Evolutionary conservation across 2,888 invertebrate species (phyloP), one percentile per base, ranked within the genome.

Genomic region (Allygus modestus): DNA sequence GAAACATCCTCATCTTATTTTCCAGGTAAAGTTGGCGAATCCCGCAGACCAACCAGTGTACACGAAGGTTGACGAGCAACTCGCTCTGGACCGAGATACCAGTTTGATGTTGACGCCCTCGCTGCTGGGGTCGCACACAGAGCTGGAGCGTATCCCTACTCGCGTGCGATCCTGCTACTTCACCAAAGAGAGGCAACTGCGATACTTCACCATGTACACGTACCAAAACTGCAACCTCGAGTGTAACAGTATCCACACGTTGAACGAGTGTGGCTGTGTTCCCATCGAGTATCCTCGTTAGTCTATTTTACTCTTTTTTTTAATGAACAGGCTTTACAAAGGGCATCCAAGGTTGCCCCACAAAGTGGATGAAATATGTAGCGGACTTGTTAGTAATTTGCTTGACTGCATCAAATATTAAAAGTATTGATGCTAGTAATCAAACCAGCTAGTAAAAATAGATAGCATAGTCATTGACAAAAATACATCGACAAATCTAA

Each of bases 121-220:
- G n/a, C n/a, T 15, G n/a, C 51, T 51, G 2, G 28, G 28, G 26
- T 26, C 77, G 7, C 12, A 43, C 28, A 28, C 26, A 0, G 51
- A 51, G 4, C 43, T 77, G 51, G 28, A 0, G 11, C 5, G 1
- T 12, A 4, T 77, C 1, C 77, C 77, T 12, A 26, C n/a, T 12
- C 43, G 31, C 11, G 37, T 77, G 5, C 77, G 77, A 0, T 5
- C 73, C 43, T 73, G 73, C 43, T 73, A 41, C 41, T 73, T 73
- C 41, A 20, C 41, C 11, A 0, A 37, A 2, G 73, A 73, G 73
- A 5, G n/a, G n/a, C 73, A 4, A 1, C 73, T 73, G 23, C 20
- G 17, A 1, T 73, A n/a, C 73, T 73, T 73, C 43, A n/a, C 0
- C 20, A 1, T 12, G 9, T 73, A 73, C 41, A 41, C 73, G 7